Evolutionary conservation across 2,888 invertebrate species (phyloP).

Genomic region (Tenthredo livida): DNA sequence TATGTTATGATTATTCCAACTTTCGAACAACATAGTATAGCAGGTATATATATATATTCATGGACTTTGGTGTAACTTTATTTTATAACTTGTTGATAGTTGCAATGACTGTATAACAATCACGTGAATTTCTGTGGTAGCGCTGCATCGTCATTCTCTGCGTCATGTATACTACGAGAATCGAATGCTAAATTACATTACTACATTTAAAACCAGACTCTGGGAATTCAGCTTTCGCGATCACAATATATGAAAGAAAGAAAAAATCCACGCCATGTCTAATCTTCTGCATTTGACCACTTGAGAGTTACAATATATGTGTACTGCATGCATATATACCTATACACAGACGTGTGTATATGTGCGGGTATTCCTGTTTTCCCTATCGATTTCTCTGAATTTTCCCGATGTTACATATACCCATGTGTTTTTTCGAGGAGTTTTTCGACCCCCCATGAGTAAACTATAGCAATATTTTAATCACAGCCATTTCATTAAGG

Average conservation of each 20-base stretch:
- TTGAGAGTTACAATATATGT: neutral
- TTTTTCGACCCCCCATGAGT: neutral
- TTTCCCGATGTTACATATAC: neutral
- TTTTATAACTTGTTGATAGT: constrained; percentile 3
- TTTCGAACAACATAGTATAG: neutral
- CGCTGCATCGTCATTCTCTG: neutral
- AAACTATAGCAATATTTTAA: neutral
- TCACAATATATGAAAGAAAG: neutral
- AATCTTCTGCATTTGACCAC: neutral
- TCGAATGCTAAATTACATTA: neutral
- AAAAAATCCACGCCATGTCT: neutral
- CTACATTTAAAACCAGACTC: neutral
- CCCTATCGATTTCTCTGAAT: neutral
- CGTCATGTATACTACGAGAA: neutral
- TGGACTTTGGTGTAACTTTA: neutral
- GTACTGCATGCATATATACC: too few relatives aligned
- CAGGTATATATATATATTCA: neutral
- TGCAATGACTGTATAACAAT: neutral
- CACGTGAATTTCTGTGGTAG: constrained; percentile 10
- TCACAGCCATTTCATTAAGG: neutral
- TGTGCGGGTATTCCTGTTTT: neutral
- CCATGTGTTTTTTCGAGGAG: neutral
- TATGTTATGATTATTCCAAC: too few relatives aligned
- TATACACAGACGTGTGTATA: neutral
- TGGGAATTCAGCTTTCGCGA: neutral